Conservation (phyloP, 1,140 invertebrate species). For the Neuroterus valhalla region DNA sequence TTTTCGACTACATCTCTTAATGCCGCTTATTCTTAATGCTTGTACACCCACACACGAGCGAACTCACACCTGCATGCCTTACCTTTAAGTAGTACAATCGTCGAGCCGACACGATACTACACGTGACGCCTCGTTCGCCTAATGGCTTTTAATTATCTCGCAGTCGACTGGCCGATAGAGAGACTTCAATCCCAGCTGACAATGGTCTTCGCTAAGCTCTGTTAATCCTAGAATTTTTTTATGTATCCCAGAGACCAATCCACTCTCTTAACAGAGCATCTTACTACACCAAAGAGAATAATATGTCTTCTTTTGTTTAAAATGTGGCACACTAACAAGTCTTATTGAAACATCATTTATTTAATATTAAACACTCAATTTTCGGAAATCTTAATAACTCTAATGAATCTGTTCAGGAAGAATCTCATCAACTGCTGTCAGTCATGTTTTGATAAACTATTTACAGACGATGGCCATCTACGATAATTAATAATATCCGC, state of each 20-base stretch:
- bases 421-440: too few species aligned
- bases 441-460: too few species aligned
- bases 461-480: too few species aligned
- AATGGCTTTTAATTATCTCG: conserved; percentile 34
- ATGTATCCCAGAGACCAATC: too few species aligned
- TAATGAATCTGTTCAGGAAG: too few species aligned
- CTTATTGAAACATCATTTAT: too few species aligned
- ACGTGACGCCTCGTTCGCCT: conserved; percentile 26
- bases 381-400: too few species aligned
- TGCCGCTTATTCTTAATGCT: conserved; percentile 31
- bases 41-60: background rate
- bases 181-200: background rate
- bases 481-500: too few species aligned
- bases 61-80: conserved; percentile 32
- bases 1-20: conserved; percentile 49
- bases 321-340: too few species aligned
- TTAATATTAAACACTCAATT: too few species aligned
- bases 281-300: too few species aligned
- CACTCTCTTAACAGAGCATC: background rate
- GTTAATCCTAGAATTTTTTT: background rate
- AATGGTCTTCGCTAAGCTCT: background rate
- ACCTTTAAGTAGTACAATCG: conserved; percentile 15
- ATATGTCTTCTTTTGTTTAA: too few species aligned
- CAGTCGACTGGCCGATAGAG: background rate
- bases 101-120: conserved; percentile 13